phyloP scores from a whole-genome alignment of 2,888 invertebrate species.

The Chymomyza procnemis region DNA sequence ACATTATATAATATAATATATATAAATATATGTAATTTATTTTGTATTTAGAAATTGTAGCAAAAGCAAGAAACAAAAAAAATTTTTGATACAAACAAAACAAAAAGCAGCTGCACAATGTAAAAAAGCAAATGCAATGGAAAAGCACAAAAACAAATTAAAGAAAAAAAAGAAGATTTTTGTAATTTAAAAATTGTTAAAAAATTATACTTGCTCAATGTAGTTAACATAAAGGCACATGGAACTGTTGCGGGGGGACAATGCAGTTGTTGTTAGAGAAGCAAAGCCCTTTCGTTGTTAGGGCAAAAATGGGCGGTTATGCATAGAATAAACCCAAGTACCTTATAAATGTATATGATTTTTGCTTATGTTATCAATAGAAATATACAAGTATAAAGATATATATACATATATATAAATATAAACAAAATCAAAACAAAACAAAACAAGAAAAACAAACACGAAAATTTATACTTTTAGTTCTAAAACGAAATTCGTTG shows the following conservation, averaged over 20 bases:
- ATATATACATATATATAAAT: not conserved
- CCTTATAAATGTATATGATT: constrained; percentile 67
- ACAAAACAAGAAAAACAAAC: too few relatives aligned
- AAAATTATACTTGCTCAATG: constrained; percentile 47
- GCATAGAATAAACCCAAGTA: constrained; percentile 65
- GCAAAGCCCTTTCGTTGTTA: not conserved
- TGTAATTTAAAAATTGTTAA: constrained; percentile 34
- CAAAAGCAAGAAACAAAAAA: constrained; percentile 24
- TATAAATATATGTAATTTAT: constrained; percentile 57
- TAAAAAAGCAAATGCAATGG: constrained; percentile 39
- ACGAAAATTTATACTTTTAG: constrained; percentile 39
- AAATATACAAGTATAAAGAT: constrained; percentile 9
- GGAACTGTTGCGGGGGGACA: not conserved
- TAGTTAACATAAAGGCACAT: constrained; percentile 49
- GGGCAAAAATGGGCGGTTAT: constrained; percentile 8
- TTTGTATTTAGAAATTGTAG: constrained; percentile 47
- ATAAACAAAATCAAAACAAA: not conserved
- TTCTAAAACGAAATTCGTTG: constrained; percentile 35
- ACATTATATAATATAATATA: constrained; percentile 54
- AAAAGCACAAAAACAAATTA: constrained; percentile 48
- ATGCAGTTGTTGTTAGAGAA: not conserved
- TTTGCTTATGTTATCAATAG: constrained; percentile 49
- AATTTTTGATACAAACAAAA: constrained; percentile 49
- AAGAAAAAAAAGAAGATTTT: constrained; percentile 34
- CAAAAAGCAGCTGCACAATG: constrained; percentile 25